Evolutionary conservation across 2,113 vertebrate genomes (phyloP).

Genomic region (Cyanoderma ruficeps): DNA sequence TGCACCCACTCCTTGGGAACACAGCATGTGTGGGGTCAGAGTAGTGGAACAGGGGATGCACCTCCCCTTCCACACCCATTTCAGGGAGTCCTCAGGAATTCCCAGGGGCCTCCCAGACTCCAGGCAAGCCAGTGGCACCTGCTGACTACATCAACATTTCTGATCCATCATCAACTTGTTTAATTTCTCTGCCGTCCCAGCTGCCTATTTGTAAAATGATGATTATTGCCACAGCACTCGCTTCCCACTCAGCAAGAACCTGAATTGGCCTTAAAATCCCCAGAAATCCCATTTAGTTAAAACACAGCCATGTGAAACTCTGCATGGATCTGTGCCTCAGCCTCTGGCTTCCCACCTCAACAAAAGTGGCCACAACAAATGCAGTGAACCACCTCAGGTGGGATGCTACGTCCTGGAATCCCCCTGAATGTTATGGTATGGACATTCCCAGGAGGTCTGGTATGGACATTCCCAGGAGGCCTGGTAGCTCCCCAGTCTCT

Average conservation of each 20-base stretch:
- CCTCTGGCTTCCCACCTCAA: neutral
- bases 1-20: neutral
- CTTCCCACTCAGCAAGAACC: neutral
- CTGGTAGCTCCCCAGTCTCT: neutral
- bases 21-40: rapidly evolving
- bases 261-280: neutral
- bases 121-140: neutral
- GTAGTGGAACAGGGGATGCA: neutral
- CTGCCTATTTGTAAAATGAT: neutral
- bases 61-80: neutral
- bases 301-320: neutral
- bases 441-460: neutral
- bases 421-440: rapidly evolving
- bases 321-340: rapidly evolving
- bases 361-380: neutral
- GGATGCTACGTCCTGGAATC: neutral
- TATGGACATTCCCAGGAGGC: neutral
- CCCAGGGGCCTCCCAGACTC: neutral
- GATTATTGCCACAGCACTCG: neutral
- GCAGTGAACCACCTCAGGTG: neutral
- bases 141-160: neutral
- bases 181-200: neutral
- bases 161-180: neutral
- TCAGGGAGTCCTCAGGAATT: neutral
- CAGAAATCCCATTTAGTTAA: neutral